Evolutionary conservation across 2,888 invertebrate species (phyloP), one percentile per base, ranked within the genome.

Genomic region (Nudaria mundana): DNA sequence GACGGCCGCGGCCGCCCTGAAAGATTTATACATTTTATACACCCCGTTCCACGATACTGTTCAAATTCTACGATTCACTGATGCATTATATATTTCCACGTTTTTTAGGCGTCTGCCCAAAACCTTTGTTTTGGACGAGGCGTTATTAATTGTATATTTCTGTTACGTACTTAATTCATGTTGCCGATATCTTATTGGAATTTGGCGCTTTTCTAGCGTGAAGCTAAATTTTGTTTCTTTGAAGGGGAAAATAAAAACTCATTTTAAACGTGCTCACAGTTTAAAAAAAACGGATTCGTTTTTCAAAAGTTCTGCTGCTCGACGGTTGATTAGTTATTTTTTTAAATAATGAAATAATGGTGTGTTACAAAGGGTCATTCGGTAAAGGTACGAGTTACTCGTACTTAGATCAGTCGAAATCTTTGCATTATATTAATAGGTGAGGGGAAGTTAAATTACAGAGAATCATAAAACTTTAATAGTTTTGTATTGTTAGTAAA

Each of bases 1-100:
- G 85, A 84, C 86, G 66, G 71, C 75, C 71, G 84, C 86, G 66
- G 71, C 75, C 71, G 66, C 69, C 65, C 71, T 74, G 67, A 69
- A 84, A 86, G 87, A 87, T 85, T 86, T 86, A 87, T 82, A 79
- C 74, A 56, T 50, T 48, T 46, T 49, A 61, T 50, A 63, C 55
- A 63, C 63, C 61, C 61, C 52, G 74, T 69, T 68, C 65, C 56
- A 56, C 75, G 76, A 73, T 78, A 75, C 71, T 64, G 73, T 73
- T 61, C 66, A 75, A 79, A 81, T 80, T 80, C 74, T 77, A 72
- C 76, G 69, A 72, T 76, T 73, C 79, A 78, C 74, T 76, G 78
- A 80, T 77, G 80, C 78, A 73, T 76, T 74, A 80, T 76, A 76
- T 80, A 76, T 78, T 73, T 72, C 67, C 63, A 62, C 60, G 73